Conservation (phyloP, 2,888 invertebrate genomes). For the Tipula helvola region DNA sequence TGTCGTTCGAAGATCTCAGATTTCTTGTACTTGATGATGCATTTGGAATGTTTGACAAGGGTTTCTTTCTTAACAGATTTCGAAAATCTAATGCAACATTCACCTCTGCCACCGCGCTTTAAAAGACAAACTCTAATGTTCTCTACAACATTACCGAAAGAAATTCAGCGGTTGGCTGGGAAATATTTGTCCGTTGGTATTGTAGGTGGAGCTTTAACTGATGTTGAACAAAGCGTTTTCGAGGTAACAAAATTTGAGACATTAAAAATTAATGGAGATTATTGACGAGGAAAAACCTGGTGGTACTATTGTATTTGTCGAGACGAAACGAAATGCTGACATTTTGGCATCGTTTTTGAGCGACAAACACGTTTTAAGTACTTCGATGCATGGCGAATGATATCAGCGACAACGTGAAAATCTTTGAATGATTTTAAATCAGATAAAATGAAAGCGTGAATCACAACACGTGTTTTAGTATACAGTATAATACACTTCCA, state of each 20-base stretch:
- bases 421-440: constrained; percentile 80
- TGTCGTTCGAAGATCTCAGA: constrained; percentile 76
- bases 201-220: constrained; percentile 83
- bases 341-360: constrained; percentile 74
- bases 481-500: too few species aligned
- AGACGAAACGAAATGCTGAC: constrained; percentile 80
- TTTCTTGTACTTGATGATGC: constrained; percentile 96
- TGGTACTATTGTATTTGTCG: constrained; percentile 76
- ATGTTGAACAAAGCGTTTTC: constrained; percentile 71
- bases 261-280: constrained; percentile 48
- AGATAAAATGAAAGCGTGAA: constrained; percentile 55
- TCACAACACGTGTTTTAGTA: too few species aligned
- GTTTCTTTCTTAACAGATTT: constrained; percentile 95
- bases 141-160: constrained; percentile 98
- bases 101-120: constrained; percentile 66
- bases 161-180: constrained; percentile 77
- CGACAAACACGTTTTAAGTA: constrained; percentile 70
- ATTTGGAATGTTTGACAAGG: constrained; percentile 99
- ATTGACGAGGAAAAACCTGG: constrained; percentile 26
- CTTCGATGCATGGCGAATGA: constrained; percentile 97
- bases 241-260: constrained; percentile 58
- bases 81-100: constrained; percentile 66
- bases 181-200: constrained; percentile 78
- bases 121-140: constrained; percentile 97
- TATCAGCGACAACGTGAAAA: constrained; percentile 89